Evolutionary conservation across 1,140 invertebrate genomes (phyloP).

Genomic region (Leptinotarsa defecta): DNA sequence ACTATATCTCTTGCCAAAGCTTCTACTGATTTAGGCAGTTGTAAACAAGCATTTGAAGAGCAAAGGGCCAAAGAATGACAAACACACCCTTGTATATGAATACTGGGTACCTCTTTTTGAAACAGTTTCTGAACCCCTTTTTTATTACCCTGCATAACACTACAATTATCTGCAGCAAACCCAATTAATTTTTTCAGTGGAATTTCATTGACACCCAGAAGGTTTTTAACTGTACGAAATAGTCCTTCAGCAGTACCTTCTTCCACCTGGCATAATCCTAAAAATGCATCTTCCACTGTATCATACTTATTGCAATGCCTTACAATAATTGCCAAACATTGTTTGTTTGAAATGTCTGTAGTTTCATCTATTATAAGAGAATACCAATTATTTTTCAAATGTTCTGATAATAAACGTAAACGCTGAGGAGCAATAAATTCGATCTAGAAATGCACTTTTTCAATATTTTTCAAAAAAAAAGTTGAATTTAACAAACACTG

Average conservation of each 20-base stretch:
- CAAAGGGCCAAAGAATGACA: slow-evolving; percentile 30
- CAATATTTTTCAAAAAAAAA: too few relatives aligned
- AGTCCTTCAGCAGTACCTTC: slow-evolving; percentile 18
- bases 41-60: slow-evolving; percentile 15
- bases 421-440: not conserved
- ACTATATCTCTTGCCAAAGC: slow-evolving; percentile 27
- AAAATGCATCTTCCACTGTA: slow-evolving; percentile 12
- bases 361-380: slow-evolving; percentile 32
- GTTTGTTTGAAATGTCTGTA: slow-evolving; percentile 26
- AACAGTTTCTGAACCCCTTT: slow-evolving; percentile 21
- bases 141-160: slow-evolving; percentile 25
- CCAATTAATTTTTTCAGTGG: slow-evolving; percentile 21
- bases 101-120: slow-evolving; percentile 24
- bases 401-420: slow-evolving; percentile 7
- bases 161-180: slow-evolving; percentile 25
- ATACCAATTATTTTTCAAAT: slow-evolving; percentile 11
- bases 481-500: too few relatives aligned
- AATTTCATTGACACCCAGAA: slow-evolving; percentile 17
- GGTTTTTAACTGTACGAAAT: slow-evolving; percentile 13
- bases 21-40: slow-evolving; percentile 19
- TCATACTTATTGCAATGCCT: slow-evolving; percentile 10
- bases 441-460: too few relatives aligned
- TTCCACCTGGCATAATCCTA: slow-evolving; percentile 11
- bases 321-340: slow-evolving; percentile 28
- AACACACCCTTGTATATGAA: slow-evolving; percentile 25